Percentiles rank a stretch among this genome's conserved stretches.
These are phyloP conservation scores for Bombus consobrinus DNA, from an alignment of 1,140 invertebrate genomes.

Conservation along the genomic window DNA sequence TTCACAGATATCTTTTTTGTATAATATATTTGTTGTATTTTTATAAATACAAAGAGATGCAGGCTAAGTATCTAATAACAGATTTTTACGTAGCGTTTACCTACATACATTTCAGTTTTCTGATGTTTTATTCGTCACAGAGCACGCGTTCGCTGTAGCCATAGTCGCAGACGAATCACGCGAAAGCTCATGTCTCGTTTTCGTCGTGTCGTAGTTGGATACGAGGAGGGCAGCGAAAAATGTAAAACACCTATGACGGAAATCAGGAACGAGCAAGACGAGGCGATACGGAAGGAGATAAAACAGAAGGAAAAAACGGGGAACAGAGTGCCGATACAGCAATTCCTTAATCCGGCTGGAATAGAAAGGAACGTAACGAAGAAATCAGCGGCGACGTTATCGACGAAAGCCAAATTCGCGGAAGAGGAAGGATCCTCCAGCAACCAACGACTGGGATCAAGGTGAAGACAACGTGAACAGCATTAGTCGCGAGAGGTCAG, in stretches of 20 bases:
- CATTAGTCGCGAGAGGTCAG: constrained; percentile 26
- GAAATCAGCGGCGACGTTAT: background rate
- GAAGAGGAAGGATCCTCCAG: background rate
- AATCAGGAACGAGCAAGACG: constrained; percentile 53
- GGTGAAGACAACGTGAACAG: constrained; percentile 36
- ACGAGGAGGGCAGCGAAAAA: background rate
- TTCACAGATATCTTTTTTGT: too few relatives aligned
- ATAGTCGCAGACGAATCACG: background rate
- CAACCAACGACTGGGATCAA: constrained; percentile 31
- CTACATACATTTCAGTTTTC: too few relatives aligned
- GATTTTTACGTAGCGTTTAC: too few relatives aligned
- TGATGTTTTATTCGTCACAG: background rate
- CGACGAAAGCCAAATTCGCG: background rate
- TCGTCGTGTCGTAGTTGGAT: background rate
- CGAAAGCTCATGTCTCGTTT: background rate
- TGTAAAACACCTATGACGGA: constrained; percentile 27
- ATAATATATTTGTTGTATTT: too few relatives aligned
- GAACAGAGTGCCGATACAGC: constrained; percentile 55
- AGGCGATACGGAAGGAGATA: constrained; percentile 52
- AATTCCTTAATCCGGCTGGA: constrained; percentile 52
- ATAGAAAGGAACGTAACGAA: background rate
- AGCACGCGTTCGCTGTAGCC: background rate
- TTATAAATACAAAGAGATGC: too few relatives aligned
- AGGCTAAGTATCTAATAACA: too few relatives aligned
- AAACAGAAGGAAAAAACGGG: constrained; percentile 20